phyloP scores from a whole-genome alignment of 2,797 vertebrate genomes.

The Leontocebus nigricollis region DNA sequence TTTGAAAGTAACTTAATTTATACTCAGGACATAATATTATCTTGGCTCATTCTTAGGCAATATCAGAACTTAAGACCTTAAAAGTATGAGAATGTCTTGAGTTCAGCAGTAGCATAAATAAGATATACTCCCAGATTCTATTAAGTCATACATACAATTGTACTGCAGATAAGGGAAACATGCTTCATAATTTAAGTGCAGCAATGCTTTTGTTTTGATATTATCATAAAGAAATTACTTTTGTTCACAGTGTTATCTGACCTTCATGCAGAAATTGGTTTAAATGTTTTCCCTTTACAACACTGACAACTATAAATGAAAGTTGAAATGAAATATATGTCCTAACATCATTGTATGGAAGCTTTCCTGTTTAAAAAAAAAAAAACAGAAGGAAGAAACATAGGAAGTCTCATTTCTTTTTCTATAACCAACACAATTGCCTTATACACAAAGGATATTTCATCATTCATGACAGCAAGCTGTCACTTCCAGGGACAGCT shows the following conservation, averaged over 20 bases:
- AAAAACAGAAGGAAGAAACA: neutral
- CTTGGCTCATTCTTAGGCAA: constrained; percentile 39
- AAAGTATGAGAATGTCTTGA: constrained; percentile 44
- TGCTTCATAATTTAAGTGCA: constrained; percentile 70
- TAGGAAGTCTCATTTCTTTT: constrained; percentile 58
- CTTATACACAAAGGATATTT: constrained; percentile 63
- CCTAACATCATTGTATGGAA: constrained; percentile 25
- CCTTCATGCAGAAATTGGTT: constrained; percentile 75
- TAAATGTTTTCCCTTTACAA: constrained; percentile 62
- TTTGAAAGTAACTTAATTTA: constrained; percentile 49
- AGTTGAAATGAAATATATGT: constrained; percentile 71
- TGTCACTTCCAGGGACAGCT: constrained; percentile 64
- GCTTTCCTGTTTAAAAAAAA: neutral
- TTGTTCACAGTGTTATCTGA: constrained; percentile 77
- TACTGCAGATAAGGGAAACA: constrained; percentile 68
- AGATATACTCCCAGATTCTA: constrained; percentile 58
- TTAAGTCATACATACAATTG: constrained; percentile 59
- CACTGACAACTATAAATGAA: constrained; percentile 73
- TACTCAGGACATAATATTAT: constrained; percentile 33
- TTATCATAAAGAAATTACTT: constrained; percentile 80
- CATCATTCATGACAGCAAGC: constrained; percentile 61
- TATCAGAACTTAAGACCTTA: constrained; percentile 7
- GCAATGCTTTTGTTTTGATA: constrained; percentile 72
- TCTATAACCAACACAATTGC: constrained; percentile 57
- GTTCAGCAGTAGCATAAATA: constrained; percentile 57